These are phyloP conservation scores for Psittacula derbiana DNA, from an alignment of 2,797 vertebrate species.

Conservation along the genomic window DNA sequence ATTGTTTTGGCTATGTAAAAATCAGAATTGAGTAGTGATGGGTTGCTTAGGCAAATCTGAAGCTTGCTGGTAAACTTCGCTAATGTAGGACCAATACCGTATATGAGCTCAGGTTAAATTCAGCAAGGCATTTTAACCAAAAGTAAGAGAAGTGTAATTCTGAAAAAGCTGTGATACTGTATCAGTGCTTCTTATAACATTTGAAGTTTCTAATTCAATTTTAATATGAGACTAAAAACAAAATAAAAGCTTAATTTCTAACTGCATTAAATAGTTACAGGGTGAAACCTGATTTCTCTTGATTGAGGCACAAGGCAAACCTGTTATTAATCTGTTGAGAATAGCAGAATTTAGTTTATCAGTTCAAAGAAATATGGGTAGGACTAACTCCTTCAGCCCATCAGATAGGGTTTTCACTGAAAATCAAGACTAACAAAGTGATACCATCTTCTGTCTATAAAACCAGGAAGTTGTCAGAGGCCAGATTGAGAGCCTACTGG, in stretches of 20 bases:
- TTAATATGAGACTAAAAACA: not conserved
- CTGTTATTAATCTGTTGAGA: not conserved
- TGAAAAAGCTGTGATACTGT: not conserved
- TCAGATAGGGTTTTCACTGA: not conserved
- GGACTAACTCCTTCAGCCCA: not conserved
- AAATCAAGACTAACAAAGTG: not conserved
- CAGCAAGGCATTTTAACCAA: not conserved
- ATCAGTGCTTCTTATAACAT: not conserved
- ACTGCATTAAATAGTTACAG: not conserved
- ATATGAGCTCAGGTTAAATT: not conserved
- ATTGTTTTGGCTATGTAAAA: not conserved
- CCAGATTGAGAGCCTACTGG: not conserved
- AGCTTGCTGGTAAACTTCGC: not conserved
- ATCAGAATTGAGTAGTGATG: not conserved
- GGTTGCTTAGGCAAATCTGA: not conserved
- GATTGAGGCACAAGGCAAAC: not conserved
- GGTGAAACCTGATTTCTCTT: not conserved
- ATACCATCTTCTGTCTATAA: not conserved
- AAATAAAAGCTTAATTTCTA: not conserved
- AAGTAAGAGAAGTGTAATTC: not conserved
- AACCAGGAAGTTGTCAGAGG: not conserved
- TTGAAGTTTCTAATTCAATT: not conserved
- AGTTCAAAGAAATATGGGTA: not conserved
- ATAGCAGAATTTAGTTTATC: not conserved
- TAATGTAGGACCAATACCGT: not conserved